phyloP scores from a whole-genome alignment of 2,797 vertebrate genomes.

The Cichlasoma orientale region DNA sequence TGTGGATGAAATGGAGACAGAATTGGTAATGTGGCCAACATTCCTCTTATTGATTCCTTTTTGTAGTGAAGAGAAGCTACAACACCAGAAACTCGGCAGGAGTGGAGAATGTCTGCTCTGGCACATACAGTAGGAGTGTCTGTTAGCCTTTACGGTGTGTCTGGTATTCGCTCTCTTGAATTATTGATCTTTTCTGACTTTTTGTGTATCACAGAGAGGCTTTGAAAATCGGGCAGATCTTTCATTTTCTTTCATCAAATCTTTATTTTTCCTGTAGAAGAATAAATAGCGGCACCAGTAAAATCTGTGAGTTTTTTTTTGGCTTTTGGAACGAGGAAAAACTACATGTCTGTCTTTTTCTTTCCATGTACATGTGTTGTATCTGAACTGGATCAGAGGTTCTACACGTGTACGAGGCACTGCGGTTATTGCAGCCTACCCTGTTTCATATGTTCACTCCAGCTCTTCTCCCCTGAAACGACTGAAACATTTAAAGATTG shows the following conservation, averaged over 20 bases:
- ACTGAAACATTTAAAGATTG: background rate
- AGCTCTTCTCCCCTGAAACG: background rate
- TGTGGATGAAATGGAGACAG: slow-evolving; percentile 71
- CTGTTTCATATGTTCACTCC: background rate
- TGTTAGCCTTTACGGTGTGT: slow-evolving; percentile 26
- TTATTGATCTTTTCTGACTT: slow-evolving; percentile 63
- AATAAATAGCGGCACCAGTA: background rate
- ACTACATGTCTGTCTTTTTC: background rate
- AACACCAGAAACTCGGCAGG: slow-evolving; percentile 40
- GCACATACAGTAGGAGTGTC: slow-evolving; percentile 17
- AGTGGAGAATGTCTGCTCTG: slow-evolving; percentile 30
- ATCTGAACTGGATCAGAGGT: background rate
- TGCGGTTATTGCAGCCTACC: background rate
- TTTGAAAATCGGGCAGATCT: slow-evolving; percentile 31
- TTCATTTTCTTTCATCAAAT: slow-evolving; percentile 29
- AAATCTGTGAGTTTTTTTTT: background rate
- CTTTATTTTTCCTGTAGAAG: slow-evolving; percentile 14
- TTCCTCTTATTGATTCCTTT: slow-evolving; percentile 62
- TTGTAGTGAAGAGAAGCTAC: slow-evolving; percentile 56
- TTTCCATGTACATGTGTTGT: background rate
- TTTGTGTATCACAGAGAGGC: slow-evolving; percentile 35
- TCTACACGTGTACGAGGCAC: background rate
- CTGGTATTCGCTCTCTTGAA: slow-evolving; percentile 46
- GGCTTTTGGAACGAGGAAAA: background rate
- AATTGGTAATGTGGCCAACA: slow-evolving; percentile 62